Base-by-base conservation (phyloP, 2,797 vertebrate species). In the Anas bahamensis region DNA sequence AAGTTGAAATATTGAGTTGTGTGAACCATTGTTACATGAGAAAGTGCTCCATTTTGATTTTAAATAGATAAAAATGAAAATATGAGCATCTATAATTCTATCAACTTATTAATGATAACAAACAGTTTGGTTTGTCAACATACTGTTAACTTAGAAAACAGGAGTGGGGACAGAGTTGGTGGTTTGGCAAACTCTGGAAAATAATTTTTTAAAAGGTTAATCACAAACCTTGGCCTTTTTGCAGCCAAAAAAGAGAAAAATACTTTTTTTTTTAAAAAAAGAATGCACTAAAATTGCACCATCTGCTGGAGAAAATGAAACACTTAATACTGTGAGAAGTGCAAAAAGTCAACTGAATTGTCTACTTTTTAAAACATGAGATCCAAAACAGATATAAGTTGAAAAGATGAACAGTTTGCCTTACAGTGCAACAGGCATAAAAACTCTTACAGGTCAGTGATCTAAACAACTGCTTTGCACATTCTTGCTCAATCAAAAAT, bases 241-340 rank as follows among this genome's bases (percentile, higher is more conserved):
- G 4, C 33, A 90, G 46, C 3, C 6, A 56, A 64, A 69, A 41
- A 23, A 23, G 12, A 26, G 2, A 50, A 13, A 52, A 16, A 28
- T 9, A 52, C 6, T 24, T 52, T 53, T 28, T 17, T 39, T 39
- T 12, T 12, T 12, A 39, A 39, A 37, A 55, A 31, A 31, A 31
- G 29, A 33, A 70, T 23, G 13, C 24, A 60, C 41, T 71, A 92
- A 88, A 94, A 93, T 41, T 86, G 88, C 86, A 92, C 90, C 86
- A 95, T 81, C 90, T 95, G 68, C 90, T 97, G 93, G 87, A 71
- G 28, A 76, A 89, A 93, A 83, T 2, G 1, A 88, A 91, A 48
- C 0, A 0, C 22, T 68, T 84, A 46, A 70, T 22, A 60, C 28
- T 78, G 22, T 0, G 83, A 39, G 11, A 79, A 68, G 33, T 23